A percentile compares a stretch with the other conserved stretches of the same genome.
These are phyloP conservation scores for Novumbra hubbsi DNA, from an alignment of 2,797 vertebrate species.

Conservation along the genomic window DNA sequence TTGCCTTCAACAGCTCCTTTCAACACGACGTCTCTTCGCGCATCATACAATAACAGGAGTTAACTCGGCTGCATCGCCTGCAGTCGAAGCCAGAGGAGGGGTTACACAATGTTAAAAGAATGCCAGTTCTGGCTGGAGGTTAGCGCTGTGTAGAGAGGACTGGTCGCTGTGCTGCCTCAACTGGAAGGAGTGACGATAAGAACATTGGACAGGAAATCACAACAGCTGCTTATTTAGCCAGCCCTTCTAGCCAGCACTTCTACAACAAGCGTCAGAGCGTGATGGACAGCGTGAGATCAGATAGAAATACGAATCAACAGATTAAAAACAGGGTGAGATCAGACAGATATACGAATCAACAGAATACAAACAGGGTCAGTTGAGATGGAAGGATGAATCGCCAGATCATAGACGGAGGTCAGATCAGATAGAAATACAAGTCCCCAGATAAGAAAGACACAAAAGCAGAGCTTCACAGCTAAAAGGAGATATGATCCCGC, in stretches of 20 bases:
- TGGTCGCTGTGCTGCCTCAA: constrained; percentile 54
- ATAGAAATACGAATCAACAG: constrained; percentile 12
- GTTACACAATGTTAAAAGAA: constrained; percentile 65
- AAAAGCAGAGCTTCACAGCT: background rate
- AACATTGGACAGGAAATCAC: constrained; percentile 44
- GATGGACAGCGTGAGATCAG: constrained; percentile 43
- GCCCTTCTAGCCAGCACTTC: constrained; percentile 36
- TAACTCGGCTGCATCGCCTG: constrained; percentile 54
- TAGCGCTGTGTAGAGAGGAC: constrained; percentile 34
- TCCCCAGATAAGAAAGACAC: constrained; percentile 43
- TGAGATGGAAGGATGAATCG: no score
- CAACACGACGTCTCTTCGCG: constrained; percentile 43
- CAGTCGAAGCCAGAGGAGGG: constrained; percentile 56
- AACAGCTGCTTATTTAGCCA: constrained; percentile 60
- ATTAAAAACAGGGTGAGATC: background rate
- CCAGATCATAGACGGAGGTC: no score
- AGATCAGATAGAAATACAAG: constrained; percentile 21
- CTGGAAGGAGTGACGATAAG: constrained; percentile 57
- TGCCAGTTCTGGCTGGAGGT: constrained; percentile 63
- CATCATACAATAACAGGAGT: constrained; percentile 56
- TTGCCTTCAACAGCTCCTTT: constrained; percentile 46
- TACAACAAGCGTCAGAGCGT: constrained; percentile 31
- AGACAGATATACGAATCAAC: background rate
- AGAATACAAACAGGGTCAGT: background rate
- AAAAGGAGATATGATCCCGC: constrained; percentile 52